Percentiles rank a stretch among this genome's conserved stretches.
phyloP scores from a whole-genome alignment of 2,797 vertebrate species.

The Anolis apletophallus region DNA sequence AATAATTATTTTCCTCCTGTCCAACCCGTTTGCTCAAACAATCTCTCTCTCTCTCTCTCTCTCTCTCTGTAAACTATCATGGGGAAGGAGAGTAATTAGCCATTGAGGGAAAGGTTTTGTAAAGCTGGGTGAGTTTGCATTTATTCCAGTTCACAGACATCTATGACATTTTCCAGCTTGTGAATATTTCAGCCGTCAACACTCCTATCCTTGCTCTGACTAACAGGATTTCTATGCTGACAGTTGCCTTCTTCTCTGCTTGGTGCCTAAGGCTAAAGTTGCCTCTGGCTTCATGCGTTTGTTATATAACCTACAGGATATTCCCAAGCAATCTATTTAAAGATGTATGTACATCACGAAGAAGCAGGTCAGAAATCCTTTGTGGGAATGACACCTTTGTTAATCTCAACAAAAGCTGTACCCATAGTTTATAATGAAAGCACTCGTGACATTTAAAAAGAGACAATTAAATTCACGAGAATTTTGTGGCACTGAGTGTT shows the following conservation, averaged over 20 bases:
- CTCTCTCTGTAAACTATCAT: not conserved
- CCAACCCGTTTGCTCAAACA: not conserved
- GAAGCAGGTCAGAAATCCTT: constrained; percentile 37
- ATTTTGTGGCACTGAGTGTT: constrained; percentile 59
- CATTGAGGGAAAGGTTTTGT: constrained; percentile 21
- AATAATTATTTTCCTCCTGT: not conserved
- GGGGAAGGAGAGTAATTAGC: constrained; percentile 26
- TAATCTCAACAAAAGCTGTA: constrained; percentile 1
- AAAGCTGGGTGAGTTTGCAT: constrained; percentile 14
- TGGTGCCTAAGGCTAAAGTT: constrained; percentile 49
- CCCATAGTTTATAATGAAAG: not conserved
- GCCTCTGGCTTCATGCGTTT: constrained; percentile 59
- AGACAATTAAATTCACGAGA: constrained; percentile 34
- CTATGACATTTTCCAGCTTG: constrained; percentile 53
- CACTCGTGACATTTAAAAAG: constrained; percentile 1
- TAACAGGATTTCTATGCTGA: constrained; percentile 38
- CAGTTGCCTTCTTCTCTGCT: constrained; percentile 39
- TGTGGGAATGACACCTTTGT: constrained; percentile 45
- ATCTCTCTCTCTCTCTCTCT: too few relatives aligned
- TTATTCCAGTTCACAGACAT: constrained; percentile 29
- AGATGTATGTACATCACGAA: not conserved
- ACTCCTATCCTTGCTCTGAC: constrained; percentile 45
- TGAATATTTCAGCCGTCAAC: constrained; percentile 53
- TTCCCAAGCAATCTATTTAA: constrained; percentile 44
- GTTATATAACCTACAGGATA: constrained; percentile 62